A percentile compares a stretch with the other conserved stretches of the same genome.
Evolutionary conservation across 64 coral and sea anemone genomes (phyloP).

Genomic region (Anthopleura sola): DNA sequence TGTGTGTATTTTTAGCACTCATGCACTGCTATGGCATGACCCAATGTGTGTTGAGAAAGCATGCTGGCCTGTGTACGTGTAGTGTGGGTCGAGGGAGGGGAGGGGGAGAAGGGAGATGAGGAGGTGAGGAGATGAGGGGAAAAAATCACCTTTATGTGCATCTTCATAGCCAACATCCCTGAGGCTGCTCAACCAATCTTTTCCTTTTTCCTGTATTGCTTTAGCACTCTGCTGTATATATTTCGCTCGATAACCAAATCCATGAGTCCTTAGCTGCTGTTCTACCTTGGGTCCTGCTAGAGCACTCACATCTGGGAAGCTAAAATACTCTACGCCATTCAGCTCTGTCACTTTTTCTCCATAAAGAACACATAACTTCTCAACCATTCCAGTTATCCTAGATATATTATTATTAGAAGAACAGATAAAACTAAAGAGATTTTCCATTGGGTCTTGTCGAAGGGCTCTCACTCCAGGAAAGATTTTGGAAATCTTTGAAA

Average conservation of each 20-base stretch:
- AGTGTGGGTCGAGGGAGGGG: too few species aligned
- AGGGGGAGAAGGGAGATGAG: too few species aligned
- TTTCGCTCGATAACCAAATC: constrained; percentile 96
- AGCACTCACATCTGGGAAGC: constrained; percentile 63
- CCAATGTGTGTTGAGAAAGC: too few species aligned
- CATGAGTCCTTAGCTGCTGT: constrained; percentile 49
- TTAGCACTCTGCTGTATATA: constrained; percentile 74
- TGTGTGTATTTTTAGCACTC: too few species aligned
- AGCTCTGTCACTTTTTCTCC: constrained; percentile 63
- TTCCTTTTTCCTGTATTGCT: constrained; percentile 45
- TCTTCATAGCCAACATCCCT: constrained; percentile 61
- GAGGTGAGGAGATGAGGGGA: too few species aligned
- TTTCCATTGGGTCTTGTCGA: constrained; percentile 87
- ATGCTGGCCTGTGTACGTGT: too few species aligned
- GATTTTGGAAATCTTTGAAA: constrained; percentile 54
- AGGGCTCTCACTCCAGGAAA: constrained; percentile 65
- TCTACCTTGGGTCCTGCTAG: constrained; percentile 60
- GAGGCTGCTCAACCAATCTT: constrained; percentile 64
- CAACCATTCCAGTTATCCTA: constrained; percentile 79
- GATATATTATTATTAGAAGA: constrained; percentile 97
- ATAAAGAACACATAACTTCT: constrained; percentile 69
- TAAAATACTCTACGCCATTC: constrained; percentile 50
- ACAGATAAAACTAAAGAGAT: constrained; percentile 93
- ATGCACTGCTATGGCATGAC: too few species aligned
- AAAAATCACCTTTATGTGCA: constrained; percentile 63